Evolutionary conservation across 2,888 invertebrate genomes (phyloP), one percentile per base, ranked within the genome.

Genomic region (Lasioglossum calceatum): DNA sequence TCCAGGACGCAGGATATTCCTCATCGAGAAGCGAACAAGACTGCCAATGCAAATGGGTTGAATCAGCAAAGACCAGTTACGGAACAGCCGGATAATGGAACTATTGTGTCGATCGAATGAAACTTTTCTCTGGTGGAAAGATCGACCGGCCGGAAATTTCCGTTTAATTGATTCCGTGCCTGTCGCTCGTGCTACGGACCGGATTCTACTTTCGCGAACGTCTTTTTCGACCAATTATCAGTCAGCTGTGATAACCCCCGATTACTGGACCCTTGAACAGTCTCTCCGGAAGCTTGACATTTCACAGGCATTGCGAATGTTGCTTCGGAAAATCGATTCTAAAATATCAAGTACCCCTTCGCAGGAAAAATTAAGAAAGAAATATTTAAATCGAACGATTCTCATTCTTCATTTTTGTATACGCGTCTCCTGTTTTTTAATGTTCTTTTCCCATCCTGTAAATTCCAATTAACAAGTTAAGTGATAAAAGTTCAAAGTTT

Each of bases 131-230:
- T 47, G n/a, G 77, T 71, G 14, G 77, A 79, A 83, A 85, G 81
- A 80, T 77, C 77, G 71, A 27, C 27, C 90, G 85, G 82, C 84
- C 86, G 90, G 88, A 91, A 92, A 92, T 92, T 90, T 91, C 88
- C 89, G 86, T 90, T 92, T 90, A 91, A 92, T 91, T 91, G 88
- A 83, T 82, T 83, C 79, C 58, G 64, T 61, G 74, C 44, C 58
- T 16, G 36, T 16, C 47, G 44, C 47, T 75, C 54, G 19, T 75
- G 81, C 39, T 64, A 61, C 54, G 47, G 36, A 44, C 44, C 77
- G 44, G 36, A 61, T 72, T 81, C 79, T 67, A 82, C 83, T 71
- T 70, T 32, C 47, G 2, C 64, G 14, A 39, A 39, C 74, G 23
- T 79, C 61, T 58, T 75, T 84, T 47, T 72, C n/a, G 36, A 74